Conservation (phyloP, 2,888 invertebrate species). For the Trissolcus brochymenae region DNA sequence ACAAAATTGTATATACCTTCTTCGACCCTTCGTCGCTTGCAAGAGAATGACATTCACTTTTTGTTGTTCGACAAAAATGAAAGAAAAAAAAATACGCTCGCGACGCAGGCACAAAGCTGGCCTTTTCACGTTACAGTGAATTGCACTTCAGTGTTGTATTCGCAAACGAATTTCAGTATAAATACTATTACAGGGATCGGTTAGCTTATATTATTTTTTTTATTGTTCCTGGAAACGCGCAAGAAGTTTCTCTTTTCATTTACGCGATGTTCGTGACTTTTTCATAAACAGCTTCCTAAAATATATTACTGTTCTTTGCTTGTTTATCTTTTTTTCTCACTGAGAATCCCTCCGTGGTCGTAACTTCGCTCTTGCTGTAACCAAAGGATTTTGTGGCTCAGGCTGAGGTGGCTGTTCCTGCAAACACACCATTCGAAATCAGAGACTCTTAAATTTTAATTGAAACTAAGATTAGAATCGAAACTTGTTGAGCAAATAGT, state of each 20-base stretch:
- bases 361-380: slow-evolving; percentile 73
- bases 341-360: slow-evolving; percentile 73
- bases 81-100: slow-evolving; percentile 2
- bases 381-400: slow-evolving; percentile 70
- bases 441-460: not conserved
- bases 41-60: slow-evolving; percentile 8
- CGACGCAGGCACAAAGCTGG: slow-evolving; percentile 24
- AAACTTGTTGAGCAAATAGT: not conserved
- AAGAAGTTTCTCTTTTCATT: slow-evolving; percentile 30
- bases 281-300: slow-evolving; percentile 47
- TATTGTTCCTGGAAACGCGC: slow-evolving; percentile 38
- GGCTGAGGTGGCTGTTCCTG: slow-evolving; percentile 69
- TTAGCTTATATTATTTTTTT: slow-evolving; percentile 41
- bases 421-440: slow-evolving; percentile 21
- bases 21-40: slow-evolving; percentile 2
- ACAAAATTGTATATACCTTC: slow-evolving; percentile 22
- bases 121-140: slow-evolving; percentile 23
- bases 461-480: not conserved
- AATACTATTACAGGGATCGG: slow-evolving; percentile 32
- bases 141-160: slow-evolving; percentile 47
- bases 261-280: slow-evolving; percentile 39
- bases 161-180: slow-evolving; percentile 22
- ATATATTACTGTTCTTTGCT: slow-evolving; percentile 51
- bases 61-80: not conserved
- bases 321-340: slow-evolving; percentile 60